These are phyloP conservation scores for Cirrhinus molitorella DNA, from an alignment of 2,797 vertebrate genomes.

Conservation along the genomic window DNA sequence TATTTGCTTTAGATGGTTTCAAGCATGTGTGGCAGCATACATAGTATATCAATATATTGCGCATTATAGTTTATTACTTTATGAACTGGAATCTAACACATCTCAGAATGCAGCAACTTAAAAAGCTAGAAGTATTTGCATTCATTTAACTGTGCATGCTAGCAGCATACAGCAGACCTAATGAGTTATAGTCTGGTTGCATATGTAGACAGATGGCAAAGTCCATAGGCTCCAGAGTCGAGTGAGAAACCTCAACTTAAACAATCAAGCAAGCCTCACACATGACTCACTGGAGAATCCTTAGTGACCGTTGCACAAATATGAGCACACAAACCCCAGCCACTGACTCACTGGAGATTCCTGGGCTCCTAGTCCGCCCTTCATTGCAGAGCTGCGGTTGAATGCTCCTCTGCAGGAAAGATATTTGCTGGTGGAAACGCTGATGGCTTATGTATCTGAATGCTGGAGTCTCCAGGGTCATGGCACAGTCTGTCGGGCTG, in stretches of 20 bases:
- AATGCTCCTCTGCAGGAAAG: not conserved
- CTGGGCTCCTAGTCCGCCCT: not conserved
- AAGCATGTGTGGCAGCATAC: too few species aligned
- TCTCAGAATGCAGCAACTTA: not conserved
- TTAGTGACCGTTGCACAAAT: not conserved
- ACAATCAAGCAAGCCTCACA: not conserved
- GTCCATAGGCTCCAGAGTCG: not conserved
- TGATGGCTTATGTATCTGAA: conserved; percentile 26
- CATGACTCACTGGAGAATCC: conserved; percentile 19
- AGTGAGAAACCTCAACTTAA: not conserved
- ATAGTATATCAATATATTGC: too few species aligned
- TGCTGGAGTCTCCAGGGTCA: conserved; percentile 22
- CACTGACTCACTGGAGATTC: not conserved
- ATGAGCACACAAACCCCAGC: not conserved
- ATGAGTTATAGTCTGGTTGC: not conserved
- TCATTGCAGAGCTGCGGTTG: not conserved
- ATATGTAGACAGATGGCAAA: not conserved
- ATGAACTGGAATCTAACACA: not conserved
- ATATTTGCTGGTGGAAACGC: not conserved
- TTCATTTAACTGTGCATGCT: not conserved
- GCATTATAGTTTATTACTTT: too few species aligned
- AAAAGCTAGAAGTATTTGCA: not conserved
- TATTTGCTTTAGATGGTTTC: too few species aligned
- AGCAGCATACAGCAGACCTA: not conserved
- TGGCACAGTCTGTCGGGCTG: not conserved